Conservation (phyloP, 1,140 invertebrate genomes). For the Phortica variegata region DNA sequence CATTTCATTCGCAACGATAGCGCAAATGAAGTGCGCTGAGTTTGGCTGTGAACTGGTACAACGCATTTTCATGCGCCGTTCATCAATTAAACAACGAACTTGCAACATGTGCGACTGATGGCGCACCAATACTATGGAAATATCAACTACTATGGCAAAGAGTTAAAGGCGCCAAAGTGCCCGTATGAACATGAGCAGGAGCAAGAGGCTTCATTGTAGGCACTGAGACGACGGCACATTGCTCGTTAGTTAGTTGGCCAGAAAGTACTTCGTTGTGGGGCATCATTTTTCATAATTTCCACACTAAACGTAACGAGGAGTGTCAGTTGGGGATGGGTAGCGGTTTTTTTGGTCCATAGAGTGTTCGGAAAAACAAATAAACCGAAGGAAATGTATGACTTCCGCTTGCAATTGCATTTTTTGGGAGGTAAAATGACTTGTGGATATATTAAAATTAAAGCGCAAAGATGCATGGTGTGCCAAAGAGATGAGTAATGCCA, state of each 20-base stretch:
- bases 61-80: too few relatives aligned
- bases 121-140: slow-evolving; percentile 3
- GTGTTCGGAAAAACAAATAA: slow-evolving; percentile 1
- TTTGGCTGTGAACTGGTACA: too few relatives aligned
- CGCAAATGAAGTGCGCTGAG: too few relatives aligned
- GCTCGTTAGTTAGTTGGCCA: slow-evolving; percentile 32
- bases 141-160: slow-evolving; percentile 21
- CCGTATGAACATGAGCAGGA: too few relatives aligned
- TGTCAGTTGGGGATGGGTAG: neutral
- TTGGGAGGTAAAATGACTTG: too few relatives aligned
- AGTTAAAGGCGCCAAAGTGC: neutral
- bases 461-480: too few relatives aligned
- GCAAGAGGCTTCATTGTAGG: too few relatives aligned
- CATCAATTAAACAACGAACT: slow-evolving; percentile 35
- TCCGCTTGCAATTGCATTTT: slow-evolving; percentile 32
- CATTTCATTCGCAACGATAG: too few relatives aligned
- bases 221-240: too few relatives aligned
- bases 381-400: slow-evolving; percentile 41
- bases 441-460: too few relatives aligned
- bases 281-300: slow-evolving; percentile 50
- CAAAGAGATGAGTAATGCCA: slow-evolving; percentile 18
- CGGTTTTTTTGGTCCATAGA: neutral
- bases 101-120: slow-evolving; percentile 43
- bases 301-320: too few relatives aligned
- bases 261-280: slow-evolving; percentile 7